Evolutionary conservation across 2,888 invertebrate genomes (phyloP).

Genomic region (Tineola bisselliella): DNA sequence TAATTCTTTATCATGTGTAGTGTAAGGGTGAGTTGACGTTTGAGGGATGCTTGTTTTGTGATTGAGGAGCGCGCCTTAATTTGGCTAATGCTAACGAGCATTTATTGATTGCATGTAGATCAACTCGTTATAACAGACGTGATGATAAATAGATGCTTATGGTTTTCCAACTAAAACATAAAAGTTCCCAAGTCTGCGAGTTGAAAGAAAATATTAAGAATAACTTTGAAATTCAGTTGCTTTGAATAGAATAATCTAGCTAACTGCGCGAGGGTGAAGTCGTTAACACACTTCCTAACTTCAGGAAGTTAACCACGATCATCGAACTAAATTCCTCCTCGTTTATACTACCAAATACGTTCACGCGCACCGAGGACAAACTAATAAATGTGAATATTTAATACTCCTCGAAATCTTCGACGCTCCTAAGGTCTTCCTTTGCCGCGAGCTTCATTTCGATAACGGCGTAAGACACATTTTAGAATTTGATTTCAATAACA

Average conservation of each 20-base stretch:
- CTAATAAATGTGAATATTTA: conserved; percentile 68
- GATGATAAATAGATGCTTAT: neutral
- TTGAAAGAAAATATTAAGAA: neutral
- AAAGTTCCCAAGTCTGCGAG: neutral
- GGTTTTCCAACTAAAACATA: neutral
- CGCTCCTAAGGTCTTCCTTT: conserved; percentile 25
- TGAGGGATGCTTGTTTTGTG: conserved; percentile 45
- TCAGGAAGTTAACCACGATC: conserved; percentile 27
- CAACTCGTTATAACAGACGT: neutral
- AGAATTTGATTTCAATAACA: conserved; percentile 4
- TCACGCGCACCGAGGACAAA: conserved; percentile 44
- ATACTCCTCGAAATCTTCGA: conserved; percentile 58
- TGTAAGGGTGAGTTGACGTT: conserved; percentile 39
- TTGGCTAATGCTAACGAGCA: neutral
- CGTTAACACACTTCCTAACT: conserved; percentile 60
- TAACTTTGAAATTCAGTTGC: neutral
- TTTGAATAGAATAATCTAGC: conserved; percentile 4
- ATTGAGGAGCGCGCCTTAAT: conserved; percentile 18
- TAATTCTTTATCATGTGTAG: conserved; percentile 30
- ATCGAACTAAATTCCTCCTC: conserved; percentile 49
- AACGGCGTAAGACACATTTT: neutral
- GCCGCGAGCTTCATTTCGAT: conserved; percentile 13
- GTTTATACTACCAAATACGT: conserved; percentile 59
- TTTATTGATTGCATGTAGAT: neutral
- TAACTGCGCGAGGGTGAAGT: conserved; percentile 30